A percentile compares a stretch with the other conserved stretches of the same genome.
Conservation (phyloP, 2,113 vertebrate genomes). For the Catagonus wagneri region DNA sequence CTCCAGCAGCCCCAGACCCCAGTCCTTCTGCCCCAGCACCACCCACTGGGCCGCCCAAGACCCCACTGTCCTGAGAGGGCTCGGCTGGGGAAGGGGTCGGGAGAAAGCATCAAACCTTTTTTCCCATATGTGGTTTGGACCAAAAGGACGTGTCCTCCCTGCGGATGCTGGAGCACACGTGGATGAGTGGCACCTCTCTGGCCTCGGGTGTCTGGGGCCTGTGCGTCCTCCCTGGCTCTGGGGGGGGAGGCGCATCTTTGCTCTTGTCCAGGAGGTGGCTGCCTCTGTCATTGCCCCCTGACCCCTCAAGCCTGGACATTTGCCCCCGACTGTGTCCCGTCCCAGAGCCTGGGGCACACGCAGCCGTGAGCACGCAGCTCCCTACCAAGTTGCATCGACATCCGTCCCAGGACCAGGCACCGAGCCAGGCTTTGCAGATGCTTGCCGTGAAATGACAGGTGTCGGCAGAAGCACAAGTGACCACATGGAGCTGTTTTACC, state of each 20-base stretch:
- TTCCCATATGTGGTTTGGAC: not conserved
- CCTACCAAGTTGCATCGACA: not conserved
- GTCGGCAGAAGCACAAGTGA: fast-evolving
- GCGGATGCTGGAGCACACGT: fast-evolving
- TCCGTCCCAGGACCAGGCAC: not conserved
- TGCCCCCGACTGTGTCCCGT: fast-evolving
- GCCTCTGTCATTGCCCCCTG: not conserved
- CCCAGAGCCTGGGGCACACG: fast-evolving
- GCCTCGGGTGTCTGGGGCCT: not conserved
- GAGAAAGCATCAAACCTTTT: not conserved
- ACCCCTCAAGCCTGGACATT: fast-evolving
- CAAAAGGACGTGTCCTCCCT: not conserved
- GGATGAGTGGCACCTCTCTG: fast-evolving
- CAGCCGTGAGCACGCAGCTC: not conserved
- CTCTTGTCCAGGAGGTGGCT: not conserved
- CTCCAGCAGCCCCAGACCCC: not conserved
- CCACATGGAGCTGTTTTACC: fast-evolving
- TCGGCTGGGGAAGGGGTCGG: not conserved
- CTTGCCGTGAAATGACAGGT: not conserved
- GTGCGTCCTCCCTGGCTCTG: not conserved
- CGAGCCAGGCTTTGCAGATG: not conserved
- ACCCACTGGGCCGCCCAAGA: not conserved
- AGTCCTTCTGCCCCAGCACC: not conserved
- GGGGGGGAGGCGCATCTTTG: no score
- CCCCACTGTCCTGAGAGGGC: not conserved